Evolutionary conservation across 2,113 vertebrate genomes (phyloP), one percentile per base, ranked within the genome.

Genomic region (Tonatia bakeri): DNA sequence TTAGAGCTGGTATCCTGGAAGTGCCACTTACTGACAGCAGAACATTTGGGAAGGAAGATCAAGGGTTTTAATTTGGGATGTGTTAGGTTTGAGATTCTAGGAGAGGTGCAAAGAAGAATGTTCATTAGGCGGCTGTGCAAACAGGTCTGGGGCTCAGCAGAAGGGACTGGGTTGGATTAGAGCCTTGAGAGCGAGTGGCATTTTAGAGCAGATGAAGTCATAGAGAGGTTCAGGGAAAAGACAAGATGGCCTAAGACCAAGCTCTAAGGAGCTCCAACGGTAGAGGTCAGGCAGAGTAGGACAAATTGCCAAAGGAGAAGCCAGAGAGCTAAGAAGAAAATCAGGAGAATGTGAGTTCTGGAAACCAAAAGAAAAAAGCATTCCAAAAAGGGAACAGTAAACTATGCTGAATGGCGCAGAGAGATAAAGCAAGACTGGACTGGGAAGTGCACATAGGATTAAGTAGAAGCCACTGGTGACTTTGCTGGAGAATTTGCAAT

Each of bases 211-310:
- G 76, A 94, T 95, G 84, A 97, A 61, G 31, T 97, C 92, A 96
- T 83, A 87, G 83, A 91, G 50, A 91, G 43, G 7, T 61, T 89
- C 31, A 36, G 45, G 59, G 82, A 79, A 97, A 89, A 90, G 87
- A 87, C 79, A 80, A 72, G 79, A 94, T 96, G 95, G 94, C 87
- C 38, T n/a, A 69, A 87, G 59, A 91, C 88, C 91, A 96, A 95
- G 67, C 70, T 76, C 77, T 87, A 86, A 92, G 76, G 76, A 95
- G 36, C 76, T 94, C 95, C 72, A 96, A 76, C 38, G 70, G 87
- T 89, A 95, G 95, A 96, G 95, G 94, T 96, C 90, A 89, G 80
- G n/a, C 75, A 67, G 82, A 70, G 82, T 81, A 80, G 28, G 59
- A 31, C 28, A 91, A 64, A 72, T 43, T 97, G 89, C 97, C 96